Base-by-base conservation (phyloP, 2,113 vertebrate genomes). In the Rhadina sibilatrix region DNA sequence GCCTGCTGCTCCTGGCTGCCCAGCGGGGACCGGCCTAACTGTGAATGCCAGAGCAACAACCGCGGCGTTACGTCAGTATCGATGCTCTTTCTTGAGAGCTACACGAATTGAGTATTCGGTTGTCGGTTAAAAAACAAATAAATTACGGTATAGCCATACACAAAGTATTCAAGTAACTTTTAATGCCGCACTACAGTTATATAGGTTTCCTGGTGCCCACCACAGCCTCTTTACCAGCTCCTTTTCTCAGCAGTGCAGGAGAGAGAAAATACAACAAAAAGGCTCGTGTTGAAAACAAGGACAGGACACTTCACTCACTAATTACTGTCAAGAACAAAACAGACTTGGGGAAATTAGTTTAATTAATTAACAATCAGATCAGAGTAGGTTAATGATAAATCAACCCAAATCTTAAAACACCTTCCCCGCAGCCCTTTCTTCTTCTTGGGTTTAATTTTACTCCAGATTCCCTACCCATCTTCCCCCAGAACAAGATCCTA, bases 1-100 rank as follows among this genome's bases (percentile, higher is more conserved):
- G 46, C 68, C n/a, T n/a, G n/a, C 35, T 9, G 35, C 23, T 11
- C 6, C 60, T 2, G 4, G 12, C 9, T 5, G 22, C 13, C 30
- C 14, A 2, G 15, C 42, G 2, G n/a, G 22, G 10, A 3, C 22
- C 1, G 0, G 14, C 33, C 0, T 1, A 2, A 31, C 38, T 8
- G 4, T 2, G 33, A 46, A 1, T 20, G 25, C 20, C 2, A 0
- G 9, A n/a, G 7, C 8, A 11, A 9, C 31, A 10, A 0, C 44
- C 15, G 2, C 9, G 4, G 11, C 28, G 17, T 25, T 21, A 5
- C 24, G 56, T 22, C 54, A 31, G 1, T 19, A 9, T 13, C 27
- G 28, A 20, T 38, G 27, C 2, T 53, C 18, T 12, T 64, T 35
- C 38, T 69, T 15, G 16, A 52, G 31, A 79, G 12, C 10, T 5